Evolutionary conservation across 2,888 invertebrate species (phyloP).

Genomic region (Epicampocera succincta): DNA sequence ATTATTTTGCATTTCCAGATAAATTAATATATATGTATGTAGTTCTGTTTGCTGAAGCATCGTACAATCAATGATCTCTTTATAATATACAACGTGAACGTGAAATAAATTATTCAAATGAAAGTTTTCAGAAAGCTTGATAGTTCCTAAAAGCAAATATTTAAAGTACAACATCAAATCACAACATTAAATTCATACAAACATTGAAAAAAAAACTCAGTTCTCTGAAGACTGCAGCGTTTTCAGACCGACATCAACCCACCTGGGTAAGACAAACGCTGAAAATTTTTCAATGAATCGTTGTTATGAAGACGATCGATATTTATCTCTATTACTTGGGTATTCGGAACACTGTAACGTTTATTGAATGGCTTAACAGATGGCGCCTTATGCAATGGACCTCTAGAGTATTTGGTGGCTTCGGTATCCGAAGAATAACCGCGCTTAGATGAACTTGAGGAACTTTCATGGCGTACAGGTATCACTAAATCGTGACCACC

Average conservation of each 20-base stretch:
- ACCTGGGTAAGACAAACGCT: constrained; percentile 73
- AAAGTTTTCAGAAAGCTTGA: constrained; percentile 21
- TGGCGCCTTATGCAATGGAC: constrained; percentile 49
- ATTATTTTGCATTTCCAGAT: background rate
- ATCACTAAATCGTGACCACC: constrained; percentile 84
- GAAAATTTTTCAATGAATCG: constrained; percentile 73
- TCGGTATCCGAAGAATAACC: constrained; percentile 78
- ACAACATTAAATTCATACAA: constrained; percentile 70
- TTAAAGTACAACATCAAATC: constrained; percentile 69
- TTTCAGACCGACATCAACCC: constrained; percentile 21
- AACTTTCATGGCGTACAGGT: constrained; percentile 86
- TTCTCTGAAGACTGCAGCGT: background rate
- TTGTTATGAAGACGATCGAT: constrained; percentile 80
- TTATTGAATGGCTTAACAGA: constrained; percentile 75
- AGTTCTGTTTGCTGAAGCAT: constrained; percentile 15
- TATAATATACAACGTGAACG: constrained; percentile 14
- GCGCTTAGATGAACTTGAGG: constrained; percentile 77
- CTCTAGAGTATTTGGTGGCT: constrained; percentile 59
- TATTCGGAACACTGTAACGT: constrained; percentile 81
- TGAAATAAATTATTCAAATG: constrained; percentile 31
- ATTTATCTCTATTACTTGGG: constrained; percentile 78
- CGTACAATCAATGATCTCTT: background rate
- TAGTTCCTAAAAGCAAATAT: constrained; percentile 17
- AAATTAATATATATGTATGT: background rate
- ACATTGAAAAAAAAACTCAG: constrained; percentile 12